These are phyloP conservation scores for Setipinna tenuifilis DNA, from an alignment of 2,797 vertebrate genomes.

Conservation along the genomic window DNA sequence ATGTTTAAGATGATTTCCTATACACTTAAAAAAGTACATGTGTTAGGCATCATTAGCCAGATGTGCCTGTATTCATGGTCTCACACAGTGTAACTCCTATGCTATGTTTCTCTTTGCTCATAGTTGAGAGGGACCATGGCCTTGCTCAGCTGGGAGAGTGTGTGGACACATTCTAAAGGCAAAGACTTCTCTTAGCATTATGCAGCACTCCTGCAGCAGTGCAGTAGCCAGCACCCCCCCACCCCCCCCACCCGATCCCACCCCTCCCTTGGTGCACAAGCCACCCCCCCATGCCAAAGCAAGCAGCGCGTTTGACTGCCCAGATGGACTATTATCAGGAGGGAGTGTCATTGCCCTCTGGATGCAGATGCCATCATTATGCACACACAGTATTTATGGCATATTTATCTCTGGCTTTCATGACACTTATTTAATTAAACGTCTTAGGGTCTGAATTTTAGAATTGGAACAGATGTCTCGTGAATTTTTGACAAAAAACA, in stretches of 20 bases:
- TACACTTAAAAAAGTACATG: neutral
- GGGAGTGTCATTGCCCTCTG: slow-evolving; percentile 51
- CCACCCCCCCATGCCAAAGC: neutral
- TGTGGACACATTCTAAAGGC: neutral
- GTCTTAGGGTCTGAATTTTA: slow-evolving; percentile 63
- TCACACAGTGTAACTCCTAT: neutral
- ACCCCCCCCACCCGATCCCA: neutral
- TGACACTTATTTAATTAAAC: slow-evolving; percentile 74
- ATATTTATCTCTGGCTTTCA: slow-evolving; percentile 62
- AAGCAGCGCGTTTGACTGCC: slow-evolving; percentile 43
- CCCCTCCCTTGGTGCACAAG: neutral
- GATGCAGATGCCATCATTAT: slow-evolving; percentile 57
- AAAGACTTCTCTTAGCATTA: neutral
- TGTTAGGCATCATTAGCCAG: neutral
- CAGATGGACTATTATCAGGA: slow-evolving; percentile 53
- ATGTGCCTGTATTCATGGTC: neutral
- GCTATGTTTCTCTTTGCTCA: neutral
- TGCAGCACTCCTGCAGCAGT: slow-evolving; percentile 14
- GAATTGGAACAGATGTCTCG: slow-evolving; percentile 72
- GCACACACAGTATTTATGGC: slow-evolving; percentile 55
- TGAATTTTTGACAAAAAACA: slow-evolving; percentile 71
- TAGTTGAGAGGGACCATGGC: neutral
- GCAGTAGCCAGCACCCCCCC: neutral
- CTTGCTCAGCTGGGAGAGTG: neutral
- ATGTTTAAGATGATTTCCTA: too few species aligned